These are phyloP conservation scores for Tuberolachnus salignus DNA, from an alignment of 2,888 invertebrate genomes.

Conservation along the genomic window DNA sequence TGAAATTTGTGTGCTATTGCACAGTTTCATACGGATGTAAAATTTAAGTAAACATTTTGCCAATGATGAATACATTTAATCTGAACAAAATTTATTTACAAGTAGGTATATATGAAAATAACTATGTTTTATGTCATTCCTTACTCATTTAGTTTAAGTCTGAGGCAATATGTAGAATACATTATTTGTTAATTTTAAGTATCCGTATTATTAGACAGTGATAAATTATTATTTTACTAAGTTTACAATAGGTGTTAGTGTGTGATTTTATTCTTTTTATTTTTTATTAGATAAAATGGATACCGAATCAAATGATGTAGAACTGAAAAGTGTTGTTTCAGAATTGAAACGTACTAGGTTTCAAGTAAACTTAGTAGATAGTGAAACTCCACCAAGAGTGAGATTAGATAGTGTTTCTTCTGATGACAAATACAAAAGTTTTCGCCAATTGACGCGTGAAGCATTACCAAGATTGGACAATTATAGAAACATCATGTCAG, in stretches of 20 bases:
- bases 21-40: no score
- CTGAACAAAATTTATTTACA: neutral
- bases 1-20: no score
- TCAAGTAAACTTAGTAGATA: constrained; percentile 56
- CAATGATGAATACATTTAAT: constrained; percentile 39
- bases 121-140: constrained; percentile 29
- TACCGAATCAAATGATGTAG: constrained; percentile 37
- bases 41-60: constrained; percentile 3
- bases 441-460: constrained; percentile 84
- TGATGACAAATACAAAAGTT: constrained; percentile 80
- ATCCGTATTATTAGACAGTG: neutral
- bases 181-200: neutral
- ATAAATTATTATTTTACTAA: no score
- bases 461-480: constrained; percentile 86
- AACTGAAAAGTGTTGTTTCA: constrained; percentile 51
- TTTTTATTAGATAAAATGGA: constrained; percentile 46
- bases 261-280: neutral
- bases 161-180: constrained; percentile 18
- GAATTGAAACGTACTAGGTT: constrained; percentile 56
- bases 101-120: constrained; percentile 41
- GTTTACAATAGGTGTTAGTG: no score
- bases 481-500: constrained; percentile 85
- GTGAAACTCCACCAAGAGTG: constrained; percentile 33
- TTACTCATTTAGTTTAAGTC: constrained; percentile 56
- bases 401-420: constrained; percentile 52